Evolutionary conservation across 2,113 vertebrate genomes (phyloP).

Genomic region (Arothron firmamentum): DNA sequence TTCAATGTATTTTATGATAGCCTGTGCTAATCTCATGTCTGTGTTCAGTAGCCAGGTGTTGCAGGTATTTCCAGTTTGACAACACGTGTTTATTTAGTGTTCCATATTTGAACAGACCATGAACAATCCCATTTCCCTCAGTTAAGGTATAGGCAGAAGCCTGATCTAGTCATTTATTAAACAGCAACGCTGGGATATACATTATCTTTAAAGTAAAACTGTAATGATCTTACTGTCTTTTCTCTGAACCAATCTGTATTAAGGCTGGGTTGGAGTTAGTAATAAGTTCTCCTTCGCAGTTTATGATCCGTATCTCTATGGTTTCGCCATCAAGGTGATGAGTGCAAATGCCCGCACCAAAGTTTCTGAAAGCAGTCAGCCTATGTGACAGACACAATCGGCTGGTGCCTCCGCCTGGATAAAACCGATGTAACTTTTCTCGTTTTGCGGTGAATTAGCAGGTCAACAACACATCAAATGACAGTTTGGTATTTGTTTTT

Average conservation of each 20-base stretch:
- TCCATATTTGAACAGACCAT: slow-evolving; percentile 39
- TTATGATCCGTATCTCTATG: slow-evolving; percentile 1
- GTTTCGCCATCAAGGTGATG: too few relatives aligned
- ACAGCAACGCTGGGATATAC: background rate
- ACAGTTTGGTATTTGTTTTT: slow-evolving; percentile 10
- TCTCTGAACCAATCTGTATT: too few relatives aligned
- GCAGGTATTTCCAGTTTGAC: slow-evolving; percentile 76
- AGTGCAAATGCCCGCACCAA: too few relatives aligned
- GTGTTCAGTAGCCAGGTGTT: slow-evolving; percentile 11
- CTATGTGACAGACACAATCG: too few relatives aligned
- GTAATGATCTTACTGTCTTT: background rate
- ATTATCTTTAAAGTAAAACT: background rate
- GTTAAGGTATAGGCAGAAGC: background rate
- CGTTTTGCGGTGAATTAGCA: too few relatives aligned
- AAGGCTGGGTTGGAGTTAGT: background rate
- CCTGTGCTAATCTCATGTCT: slow-evolving; percentile 11
- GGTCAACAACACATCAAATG: slow-evolving; percentile 26
- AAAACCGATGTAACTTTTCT: too few relatives aligned
- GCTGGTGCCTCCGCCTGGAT: slow-evolving; percentile 21
- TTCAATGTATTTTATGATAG: background rate
- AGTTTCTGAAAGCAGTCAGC: too few relatives aligned
- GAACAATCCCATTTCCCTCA: slow-evolving; percentile 23
- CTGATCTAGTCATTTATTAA: background rate
- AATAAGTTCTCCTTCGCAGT: background rate
- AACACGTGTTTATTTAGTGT: slow-evolving; percentile 40